Evolutionary conservation across 2,888 invertebrate species (phyloP), one percentile per base, ranked within the genome.

Genomic region (Gymnocheta viridis): DNA sequence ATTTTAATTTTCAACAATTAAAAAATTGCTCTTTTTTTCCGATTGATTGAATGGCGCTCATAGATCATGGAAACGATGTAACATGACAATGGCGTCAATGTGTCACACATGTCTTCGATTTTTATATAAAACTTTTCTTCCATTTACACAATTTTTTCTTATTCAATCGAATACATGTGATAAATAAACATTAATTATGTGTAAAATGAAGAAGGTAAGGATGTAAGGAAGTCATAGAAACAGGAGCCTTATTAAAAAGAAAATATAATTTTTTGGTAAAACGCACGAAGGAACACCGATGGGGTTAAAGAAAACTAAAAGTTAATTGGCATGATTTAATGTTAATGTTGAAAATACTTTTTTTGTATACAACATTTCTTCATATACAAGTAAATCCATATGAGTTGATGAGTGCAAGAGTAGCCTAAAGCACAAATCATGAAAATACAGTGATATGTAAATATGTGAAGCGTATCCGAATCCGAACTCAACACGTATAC

Each of bases 1-100:
- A 78, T 84, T 84, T 84, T 73, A 84, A 81, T 81, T 84, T 84
- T 73, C 56, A 78, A 77, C 81, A 84, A 84, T 84, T 84, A 81
- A 84, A 77, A 78, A 81, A 73, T 69, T 56, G 62, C 44, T 78
- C 44, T 69, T 73, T 22, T n/a, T 62, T 69, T 49, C 76, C 47
- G 41, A 69, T 62, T 84, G 81, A 84, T 84, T 84, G 35, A 84
- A 56, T 78, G 44, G 22, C 56, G 38, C 41, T 56, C 73, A 84
- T 78, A 47, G 73, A 84, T 84, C 84, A 81, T 49, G 73, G 47
- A 5, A 22, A 35, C 32, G 17, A 56, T 70, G 79, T 58, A 70
- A 76, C 58, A 79, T 76, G 83, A 69, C 62, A 62, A 62, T 69
- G 78, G 78, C 78, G 80, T 76, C 79, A 79, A 79, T 79, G 69